Evolutionary conservation across 2,113 vertebrate genomes (phyloP).

Genomic region (Sarotherodon lohbergeri): DNA sequence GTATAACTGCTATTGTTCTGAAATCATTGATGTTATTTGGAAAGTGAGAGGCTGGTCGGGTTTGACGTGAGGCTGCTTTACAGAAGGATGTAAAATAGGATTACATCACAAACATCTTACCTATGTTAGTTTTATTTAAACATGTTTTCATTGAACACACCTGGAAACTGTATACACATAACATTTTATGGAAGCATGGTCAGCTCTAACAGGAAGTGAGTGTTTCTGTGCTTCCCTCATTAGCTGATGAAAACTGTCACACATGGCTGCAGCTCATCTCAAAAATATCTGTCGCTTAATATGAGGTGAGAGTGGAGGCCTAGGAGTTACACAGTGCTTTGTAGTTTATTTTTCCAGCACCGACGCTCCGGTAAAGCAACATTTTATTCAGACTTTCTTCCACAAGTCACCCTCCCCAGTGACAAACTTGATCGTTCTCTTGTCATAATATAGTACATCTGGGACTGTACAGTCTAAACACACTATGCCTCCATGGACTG

Average conservation of each 20-base stretch:
- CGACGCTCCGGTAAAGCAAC: background rate
- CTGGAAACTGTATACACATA: background rate
- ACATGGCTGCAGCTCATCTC: background rate
- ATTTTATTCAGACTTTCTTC: background rate
- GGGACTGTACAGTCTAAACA: background rate
- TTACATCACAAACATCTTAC: background rate
- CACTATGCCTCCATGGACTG: background rate
- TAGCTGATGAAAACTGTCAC: background rate
- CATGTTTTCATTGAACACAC: background rate
- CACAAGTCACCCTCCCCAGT: background rate
- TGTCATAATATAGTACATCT: background rate
- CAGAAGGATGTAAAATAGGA: background rate
- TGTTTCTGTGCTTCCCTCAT: background rate
- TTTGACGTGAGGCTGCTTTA: background rate
- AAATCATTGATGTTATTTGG: background rate
- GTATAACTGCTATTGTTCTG: background rate
- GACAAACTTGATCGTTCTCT: background rate
- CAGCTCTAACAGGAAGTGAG: background rate
- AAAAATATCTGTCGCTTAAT: background rate
- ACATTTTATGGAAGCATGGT: background rate
- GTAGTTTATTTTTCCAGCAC: background rate
- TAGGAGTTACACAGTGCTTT: background rate
- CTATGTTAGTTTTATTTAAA: background rate
- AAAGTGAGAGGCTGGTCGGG: background rate
- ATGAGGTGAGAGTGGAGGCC: background rate